These are phyloP conservation scores for Agriopis aurantiaria DNA, from an alignment of 2,888 invertebrate species.

Conservation along the genomic window DNA sequence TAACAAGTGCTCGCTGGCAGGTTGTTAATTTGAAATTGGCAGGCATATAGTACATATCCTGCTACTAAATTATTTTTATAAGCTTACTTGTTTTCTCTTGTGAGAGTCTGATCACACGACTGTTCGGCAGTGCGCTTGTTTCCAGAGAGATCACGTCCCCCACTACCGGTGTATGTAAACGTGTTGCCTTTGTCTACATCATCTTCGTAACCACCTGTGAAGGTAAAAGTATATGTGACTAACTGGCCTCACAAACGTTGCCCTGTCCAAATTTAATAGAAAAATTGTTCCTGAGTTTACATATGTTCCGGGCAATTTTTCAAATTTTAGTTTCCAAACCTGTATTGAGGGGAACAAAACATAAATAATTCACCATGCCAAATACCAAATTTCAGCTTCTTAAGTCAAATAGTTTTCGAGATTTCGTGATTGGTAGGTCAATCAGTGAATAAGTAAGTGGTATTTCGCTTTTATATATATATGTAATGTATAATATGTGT, in stretches of 20 bases:
- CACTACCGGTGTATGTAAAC: constrained; percentile 94
- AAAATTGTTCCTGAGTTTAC: too few relatives aligned
- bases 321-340: too few relatives aligned
- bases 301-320: too few relatives aligned
- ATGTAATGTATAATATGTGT: too few relatives aligned
- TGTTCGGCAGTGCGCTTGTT: constrained; percentile 93
- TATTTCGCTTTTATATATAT: too few relatives aligned
- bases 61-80: not conserved
- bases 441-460: too few relatives aligned
- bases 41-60: not conserved
- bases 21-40: not conserved
- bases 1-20: not conserved
- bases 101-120: constrained; percentile 92
- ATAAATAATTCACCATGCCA: too few relatives aligned
- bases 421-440: too few relatives aligned
- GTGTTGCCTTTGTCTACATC: constrained; percentile 93
- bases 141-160: constrained; percentile 93
- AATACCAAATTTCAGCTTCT: too few relatives aligned
- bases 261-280: too few relatives aligned
- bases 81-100: constrained; percentile 90
- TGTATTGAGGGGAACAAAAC: too few relatives aligned
- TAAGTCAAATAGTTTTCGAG: too few relatives aligned
- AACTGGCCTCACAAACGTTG: not conserved
- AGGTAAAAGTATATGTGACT: constrained; percentile 47
- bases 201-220: constrained; percentile 92